phyloP scores from a whole-genome alignment of 2,113 vertebrate genomes.

The Dipodomys stephensi region DNA sequence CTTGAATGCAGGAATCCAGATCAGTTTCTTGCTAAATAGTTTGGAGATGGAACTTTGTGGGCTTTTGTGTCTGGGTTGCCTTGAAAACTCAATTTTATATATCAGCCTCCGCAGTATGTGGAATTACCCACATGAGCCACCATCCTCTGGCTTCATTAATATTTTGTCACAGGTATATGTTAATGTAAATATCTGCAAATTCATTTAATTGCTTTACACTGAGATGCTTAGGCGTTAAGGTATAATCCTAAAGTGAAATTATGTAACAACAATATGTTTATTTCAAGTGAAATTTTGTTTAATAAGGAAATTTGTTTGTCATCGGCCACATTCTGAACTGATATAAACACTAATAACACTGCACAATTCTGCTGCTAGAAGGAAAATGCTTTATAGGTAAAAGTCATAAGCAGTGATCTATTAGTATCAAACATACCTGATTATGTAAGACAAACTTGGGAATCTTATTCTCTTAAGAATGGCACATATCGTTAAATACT shows the following conservation, averaged over 20 bases:
- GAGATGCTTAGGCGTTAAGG: background rate
- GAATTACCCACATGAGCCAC: no score
- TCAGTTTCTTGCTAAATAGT: background rate
- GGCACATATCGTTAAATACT: background rate
- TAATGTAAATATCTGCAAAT: background rate
- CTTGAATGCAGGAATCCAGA: no score
- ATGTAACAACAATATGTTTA: background rate
- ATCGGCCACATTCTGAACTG: background rate
- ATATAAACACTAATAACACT: background rate
- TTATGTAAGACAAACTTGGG: background rate
- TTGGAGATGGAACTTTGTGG: background rate
- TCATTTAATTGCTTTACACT: background rate
- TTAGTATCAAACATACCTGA: background rate
- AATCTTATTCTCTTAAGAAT: slow-evolving; percentile 18
- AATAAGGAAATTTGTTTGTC: background rate
- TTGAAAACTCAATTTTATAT: no score
- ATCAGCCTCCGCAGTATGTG: no score
- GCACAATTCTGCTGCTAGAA: background rate
- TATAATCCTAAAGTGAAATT: background rate
- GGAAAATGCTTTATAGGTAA: background rate
- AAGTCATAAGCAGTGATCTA: background rate
- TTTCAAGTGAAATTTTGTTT: slow-evolving; percentile 15
- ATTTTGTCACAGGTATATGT: background rate
- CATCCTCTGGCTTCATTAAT: background rate
- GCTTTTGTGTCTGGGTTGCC: no score